A percentile compares a stretch with the other conserved stretches of the same genome.
These are phyloP conservation scores for Ciconia stormi DNA, from an alignment of 2,113 vertebrate species.

Conservation along the genomic window DNA sequence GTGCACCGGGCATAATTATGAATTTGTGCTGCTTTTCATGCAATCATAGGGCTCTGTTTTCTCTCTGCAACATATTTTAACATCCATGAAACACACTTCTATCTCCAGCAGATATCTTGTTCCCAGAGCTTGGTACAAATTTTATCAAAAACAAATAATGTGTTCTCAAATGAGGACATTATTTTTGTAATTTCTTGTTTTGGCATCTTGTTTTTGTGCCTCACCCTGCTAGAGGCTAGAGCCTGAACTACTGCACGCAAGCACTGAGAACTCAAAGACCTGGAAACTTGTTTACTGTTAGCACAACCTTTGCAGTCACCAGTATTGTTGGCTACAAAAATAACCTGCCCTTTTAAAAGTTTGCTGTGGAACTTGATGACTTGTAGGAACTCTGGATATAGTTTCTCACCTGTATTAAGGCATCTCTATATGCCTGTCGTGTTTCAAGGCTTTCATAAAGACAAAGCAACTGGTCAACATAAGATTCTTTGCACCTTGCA, in stretches of 20 bases:
- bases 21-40: background rate
- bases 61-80: background rate
- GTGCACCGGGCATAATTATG: background rate
- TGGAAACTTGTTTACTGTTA: background rate
- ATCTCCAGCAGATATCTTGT: background rate
- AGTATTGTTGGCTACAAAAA: background rate
- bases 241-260: background rate
- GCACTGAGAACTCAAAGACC: background rate
- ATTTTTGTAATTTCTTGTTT: slow-evolving; percentile 3
- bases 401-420: background rate
- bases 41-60: background rate
- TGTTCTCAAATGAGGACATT: background rate
- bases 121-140: background rate
- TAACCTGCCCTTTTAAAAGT: background rate
- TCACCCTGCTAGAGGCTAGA: background rate
- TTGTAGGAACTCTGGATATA: background rate
- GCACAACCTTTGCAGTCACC: background rate
- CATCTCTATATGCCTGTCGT: background rate
- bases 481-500: background rate
- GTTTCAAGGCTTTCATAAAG: background rate
- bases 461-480: background rate
- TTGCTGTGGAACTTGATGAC: background rate
- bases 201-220: background rate
- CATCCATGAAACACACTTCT: background rate
- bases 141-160: background rate